Conservation (phyloP, 1,140 invertebrate species). For the Mizuhopecten yessoensis region DNA sequence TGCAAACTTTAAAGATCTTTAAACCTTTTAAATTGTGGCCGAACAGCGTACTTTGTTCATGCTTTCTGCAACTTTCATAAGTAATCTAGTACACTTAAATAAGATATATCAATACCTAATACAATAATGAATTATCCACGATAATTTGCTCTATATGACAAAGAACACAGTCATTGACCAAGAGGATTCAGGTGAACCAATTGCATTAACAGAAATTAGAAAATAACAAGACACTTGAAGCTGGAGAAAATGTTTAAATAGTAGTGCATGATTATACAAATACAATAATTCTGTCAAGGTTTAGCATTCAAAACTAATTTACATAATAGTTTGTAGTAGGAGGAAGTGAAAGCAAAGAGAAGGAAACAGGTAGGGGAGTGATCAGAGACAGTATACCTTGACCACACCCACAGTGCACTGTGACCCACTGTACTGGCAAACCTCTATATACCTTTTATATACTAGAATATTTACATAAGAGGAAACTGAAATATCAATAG, state of each 20-base stretch:
- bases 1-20: background rate
- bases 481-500: constrained; percentile 33
- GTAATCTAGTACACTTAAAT: background rate
- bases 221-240: background rate
- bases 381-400: background rate
- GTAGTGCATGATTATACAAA: background rate
- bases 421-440: background rate
- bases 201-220: background rate
- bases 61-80: background rate
- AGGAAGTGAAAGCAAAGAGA: background rate
- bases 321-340: background rate
- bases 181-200: background rate
- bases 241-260: background rate
- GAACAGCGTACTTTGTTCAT: background rate
- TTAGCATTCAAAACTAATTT: background rate
- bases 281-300: background rate
- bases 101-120: background rate
- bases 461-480: constrained; percentile 3
- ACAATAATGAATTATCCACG: too few species aligned
- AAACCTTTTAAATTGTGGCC: too few species aligned
- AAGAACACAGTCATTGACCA: background rate
- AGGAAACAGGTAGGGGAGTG: background rate
- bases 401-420: constrained; percentile 9
- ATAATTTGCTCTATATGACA: background rate
- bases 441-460: constrained; percentile 11